These are phyloP conservation scores for Ptilonorhynchus violaceus DNA, from an alignment of 2,113 vertebrate genomes.

Conservation along the genomic window DNA sequence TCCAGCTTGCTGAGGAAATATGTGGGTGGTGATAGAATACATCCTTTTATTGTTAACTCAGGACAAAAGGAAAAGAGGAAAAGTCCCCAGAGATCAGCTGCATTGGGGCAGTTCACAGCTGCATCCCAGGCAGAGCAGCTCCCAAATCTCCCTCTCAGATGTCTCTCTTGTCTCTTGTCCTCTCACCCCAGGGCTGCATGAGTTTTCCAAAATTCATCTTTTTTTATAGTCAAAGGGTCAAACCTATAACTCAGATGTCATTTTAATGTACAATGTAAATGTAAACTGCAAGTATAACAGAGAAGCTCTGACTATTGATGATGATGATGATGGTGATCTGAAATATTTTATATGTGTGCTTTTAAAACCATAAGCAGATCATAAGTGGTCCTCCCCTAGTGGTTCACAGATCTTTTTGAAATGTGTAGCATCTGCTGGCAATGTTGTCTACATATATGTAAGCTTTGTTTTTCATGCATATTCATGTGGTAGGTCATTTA, in stretches of 20 bases:
- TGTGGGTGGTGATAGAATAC: too few species aligned
- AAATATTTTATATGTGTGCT: not conserved
- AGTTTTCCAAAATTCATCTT: not conserved
- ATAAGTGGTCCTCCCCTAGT: not conserved
- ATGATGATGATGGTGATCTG: not conserved
- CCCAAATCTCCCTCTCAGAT: not conserved
- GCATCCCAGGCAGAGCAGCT: not conserved
- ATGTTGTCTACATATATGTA: slow-evolving; percentile 6
- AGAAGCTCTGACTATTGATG: not conserved
- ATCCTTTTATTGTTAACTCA: too few species aligned
- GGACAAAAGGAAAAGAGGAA: not conserved
- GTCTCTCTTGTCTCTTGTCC: not conserved
- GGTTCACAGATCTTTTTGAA: not conserved
- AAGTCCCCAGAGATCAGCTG: not conserved
- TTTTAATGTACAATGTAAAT: not conserved
- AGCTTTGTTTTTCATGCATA: not conserved
- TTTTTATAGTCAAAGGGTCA: not conserved
- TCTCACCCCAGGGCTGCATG: not conserved
- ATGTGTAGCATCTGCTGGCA: not conserved
- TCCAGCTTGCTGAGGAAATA: too few species aligned
- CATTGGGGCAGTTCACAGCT: not conserved
- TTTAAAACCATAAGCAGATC: not conserved
- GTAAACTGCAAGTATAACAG: not conserved
- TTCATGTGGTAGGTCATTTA: slow-evolving; percentile 14
- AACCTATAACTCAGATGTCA: not conserved